Evolutionary conservation across 2,888 invertebrate species (phyloP).

Genomic region (Amphipyra berbera): DNA sequence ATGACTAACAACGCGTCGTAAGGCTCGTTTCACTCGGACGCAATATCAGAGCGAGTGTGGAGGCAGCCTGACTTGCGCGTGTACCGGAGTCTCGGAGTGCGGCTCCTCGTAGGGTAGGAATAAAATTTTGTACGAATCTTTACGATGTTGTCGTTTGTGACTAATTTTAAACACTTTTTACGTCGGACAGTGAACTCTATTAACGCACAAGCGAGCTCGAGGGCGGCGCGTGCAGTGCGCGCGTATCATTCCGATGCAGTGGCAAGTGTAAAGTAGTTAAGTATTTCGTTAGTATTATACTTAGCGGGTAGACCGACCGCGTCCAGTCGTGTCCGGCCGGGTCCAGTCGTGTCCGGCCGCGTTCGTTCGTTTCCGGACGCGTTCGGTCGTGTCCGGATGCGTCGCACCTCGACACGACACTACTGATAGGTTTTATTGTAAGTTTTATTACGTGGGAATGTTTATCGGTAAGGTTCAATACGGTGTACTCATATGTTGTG

Average conservation of each 20-base stretch:
- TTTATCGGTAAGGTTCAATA: slow-evolving; percentile 59
- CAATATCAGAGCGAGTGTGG: too few relatives aligned
- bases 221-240: slow-evolving; percentile 1
- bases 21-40: too few relatives aligned
- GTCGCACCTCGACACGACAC: slow-evolving; percentile 2
- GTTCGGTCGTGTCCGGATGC: neutral
- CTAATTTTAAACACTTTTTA: slow-evolving; percentile 24
- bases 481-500: slow-evolving; percentile 38
- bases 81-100: neutral
- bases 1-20: too few relatives aligned
- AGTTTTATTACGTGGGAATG: slow-evolving; percentile 62
- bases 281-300: slow-evolving; percentile 45
- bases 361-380: neutral
- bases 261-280: slow-evolving; percentile 23
- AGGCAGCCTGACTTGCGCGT: too few relatives aligned
- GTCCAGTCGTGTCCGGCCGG: neutral
- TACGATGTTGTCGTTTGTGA: slow-evolving; percentile 61
- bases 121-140: slow-evolving; percentile 62
- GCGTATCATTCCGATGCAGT: neutral
- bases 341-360: too few relatives aligned
- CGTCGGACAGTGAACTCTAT: slow-evolving; percentile 3
- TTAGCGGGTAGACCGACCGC: slow-evolving; percentile 22
- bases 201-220: slow-evolving; percentile 17
- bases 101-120: neutral
- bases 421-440: slow-evolving; percentile 50